A percentile compares a stretch with the other conserved stretches of the same genome.
These are phyloP conservation scores for Coenonympha arcania DNA, from an alignment of 2,888 invertebrate genomes.

Conservation along the genomic window DNA sequence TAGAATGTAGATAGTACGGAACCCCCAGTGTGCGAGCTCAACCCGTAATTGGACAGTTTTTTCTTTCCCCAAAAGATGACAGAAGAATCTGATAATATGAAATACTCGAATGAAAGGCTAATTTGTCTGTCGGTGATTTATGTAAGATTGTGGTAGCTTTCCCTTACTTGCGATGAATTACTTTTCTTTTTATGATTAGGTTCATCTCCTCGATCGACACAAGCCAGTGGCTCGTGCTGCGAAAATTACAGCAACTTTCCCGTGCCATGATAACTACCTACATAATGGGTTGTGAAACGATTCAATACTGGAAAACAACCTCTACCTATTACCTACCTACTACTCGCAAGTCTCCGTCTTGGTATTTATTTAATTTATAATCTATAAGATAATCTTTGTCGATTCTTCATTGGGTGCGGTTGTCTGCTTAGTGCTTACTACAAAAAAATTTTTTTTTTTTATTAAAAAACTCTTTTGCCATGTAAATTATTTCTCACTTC, in stretches of 20 bases:
- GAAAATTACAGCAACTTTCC: constrained; percentile 23
- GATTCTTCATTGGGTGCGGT: no score
- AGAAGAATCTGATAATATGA: no score
- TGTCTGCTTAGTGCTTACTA: no score
- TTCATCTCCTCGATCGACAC: constrained; percentile 21
- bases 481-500: no score
- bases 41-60: no score
- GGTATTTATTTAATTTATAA: background rate
- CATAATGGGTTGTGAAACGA: constrained; percentile 14
- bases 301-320: constrained; percentile 5
- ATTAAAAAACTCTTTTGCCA: no score
- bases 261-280: constrained; percentile 19
- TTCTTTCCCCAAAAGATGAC: no score
- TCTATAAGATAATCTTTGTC: background rate
- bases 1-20: no score
- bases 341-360: background rate
- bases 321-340: background rate
- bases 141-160: constrained; percentile 18
- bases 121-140: constrained; percentile 8
- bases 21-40: no score
- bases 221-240: constrained; percentile 22
- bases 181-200: constrained; percentile 24
- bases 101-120: background rate
- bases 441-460: no score
- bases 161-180: constrained; percentile 23